phyloP scores from a whole-genome alignment of 2,888 invertebrate species.

The Acronicta leporina region DNA sequence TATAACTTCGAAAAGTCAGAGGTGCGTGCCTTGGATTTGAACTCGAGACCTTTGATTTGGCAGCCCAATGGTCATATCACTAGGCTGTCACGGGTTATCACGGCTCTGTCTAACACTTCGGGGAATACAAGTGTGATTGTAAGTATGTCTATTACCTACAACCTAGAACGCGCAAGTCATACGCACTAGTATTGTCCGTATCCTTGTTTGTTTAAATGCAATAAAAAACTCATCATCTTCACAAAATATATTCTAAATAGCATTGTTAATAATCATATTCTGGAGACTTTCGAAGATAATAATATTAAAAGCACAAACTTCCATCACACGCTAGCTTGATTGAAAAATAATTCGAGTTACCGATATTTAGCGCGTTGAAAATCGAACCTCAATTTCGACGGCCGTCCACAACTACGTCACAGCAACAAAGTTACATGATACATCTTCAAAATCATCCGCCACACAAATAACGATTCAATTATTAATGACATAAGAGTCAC shows the following conservation, averaged over 20 bases:
- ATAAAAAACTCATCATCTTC: too few species aligned
- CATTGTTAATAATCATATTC: not conserved
- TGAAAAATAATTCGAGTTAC: conserved; percentile 55
- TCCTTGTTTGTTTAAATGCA: too few species aligned
- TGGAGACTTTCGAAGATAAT: not conserved
- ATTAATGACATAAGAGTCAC: not conserved
- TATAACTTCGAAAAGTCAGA: too few species aligned
- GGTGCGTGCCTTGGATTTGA: too few species aligned
- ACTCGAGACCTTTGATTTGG: too few species aligned
- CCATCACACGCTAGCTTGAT: conserved; percentile 32
- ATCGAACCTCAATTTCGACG: conserved; percentile 43
- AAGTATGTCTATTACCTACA: too few species aligned
- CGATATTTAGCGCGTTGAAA: conserved; percentile 50
- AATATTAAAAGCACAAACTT: conserved; percentile 21
- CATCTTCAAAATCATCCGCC: not conserved
- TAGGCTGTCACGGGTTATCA: too few species aligned
- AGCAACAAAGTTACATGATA: conserved; percentile 11
- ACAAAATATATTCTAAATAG: not conserved
- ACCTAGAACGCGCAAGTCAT: too few species aligned
- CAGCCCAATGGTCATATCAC: too few species aligned
- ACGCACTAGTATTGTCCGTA: too few species aligned
- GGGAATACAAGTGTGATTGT: too few species aligned
- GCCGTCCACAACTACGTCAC: conserved; percentile 25
- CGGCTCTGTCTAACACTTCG: too few species aligned
- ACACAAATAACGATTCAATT: conserved; percentile 15